Evolutionary conservation across 1,140 invertebrate species (phyloP).

Genomic region (Nomia melanderi): DNA sequence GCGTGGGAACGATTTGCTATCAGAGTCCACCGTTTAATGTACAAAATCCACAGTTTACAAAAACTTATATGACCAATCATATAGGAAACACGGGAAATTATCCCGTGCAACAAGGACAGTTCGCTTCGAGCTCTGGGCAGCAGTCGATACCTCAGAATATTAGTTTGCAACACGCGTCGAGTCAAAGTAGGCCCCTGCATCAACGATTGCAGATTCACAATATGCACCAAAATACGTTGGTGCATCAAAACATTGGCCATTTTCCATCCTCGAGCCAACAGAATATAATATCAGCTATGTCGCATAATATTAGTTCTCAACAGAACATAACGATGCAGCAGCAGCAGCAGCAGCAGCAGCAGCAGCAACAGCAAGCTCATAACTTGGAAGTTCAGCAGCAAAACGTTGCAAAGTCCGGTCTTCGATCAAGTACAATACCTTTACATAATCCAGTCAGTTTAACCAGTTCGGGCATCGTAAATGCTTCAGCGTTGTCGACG

Average conservation of each 20-base stretch:
- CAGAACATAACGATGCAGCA: slow-evolving; percentile 34
- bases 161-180: slow-evolving; percentile 46
- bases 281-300: slow-evolving; percentile 37
- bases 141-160: slow-evolving; percentile 47
- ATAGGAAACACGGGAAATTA: slow-evolving; percentile 52
- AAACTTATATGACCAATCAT: slow-evolving; percentile 67
- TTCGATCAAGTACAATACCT: slow-evolving; percentile 45
- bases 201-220: slow-evolving; percentile 39
- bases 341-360: slow-evolving; percentile 32
- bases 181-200: slow-evolving; percentile 60
- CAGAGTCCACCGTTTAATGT: slow-evolving; percentile 70
- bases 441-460: slow-evolving; percentile 56
- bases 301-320: slow-evolving; percentile 47
- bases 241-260: slow-evolving; percentile 57
- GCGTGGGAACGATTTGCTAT: slow-evolving; percentile 54
- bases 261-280: slow-evolving; percentile 44
- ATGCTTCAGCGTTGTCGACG: slow-evolving; percentile 42
- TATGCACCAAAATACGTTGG: slow-evolving; percentile 49
- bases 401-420: slow-evolving; percentile 39
- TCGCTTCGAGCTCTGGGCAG: slow-evolving; percentile 26
- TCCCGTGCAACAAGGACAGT: slow-evolving; percentile 57
- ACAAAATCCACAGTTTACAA: slow-evolving; percentile 71
- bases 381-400: slow-evolving; percentile 49
- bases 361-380: slow-evolving; percentile 35
- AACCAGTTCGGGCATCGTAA: slow-evolving; percentile 36